Evolutionary conservation across 2,888 invertebrate genomes (phyloP), one percentile per base, ranked within the genome.

Genomic region (Eutolmus rufibarbis): DNA sequence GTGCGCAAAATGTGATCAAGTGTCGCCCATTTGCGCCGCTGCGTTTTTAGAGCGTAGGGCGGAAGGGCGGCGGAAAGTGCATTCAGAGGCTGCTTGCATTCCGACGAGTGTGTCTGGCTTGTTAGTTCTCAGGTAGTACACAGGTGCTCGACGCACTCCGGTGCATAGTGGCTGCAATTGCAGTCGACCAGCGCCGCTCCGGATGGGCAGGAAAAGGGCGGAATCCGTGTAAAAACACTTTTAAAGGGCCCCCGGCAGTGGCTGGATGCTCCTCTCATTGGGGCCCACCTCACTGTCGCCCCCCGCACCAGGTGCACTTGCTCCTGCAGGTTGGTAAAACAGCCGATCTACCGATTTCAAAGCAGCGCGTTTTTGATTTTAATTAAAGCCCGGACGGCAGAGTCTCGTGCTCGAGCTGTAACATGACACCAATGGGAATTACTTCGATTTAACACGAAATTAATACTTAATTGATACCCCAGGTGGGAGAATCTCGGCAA

Each of bases 51-150:
- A 78, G 37, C 37, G 1, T 2, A 46, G 16, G 43, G 4, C 43
- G 43, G 43, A 46, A 66, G 9, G 66, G 66, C 28, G 66, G 66
- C 28, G 12, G 19, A 23, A 66, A 28, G 76, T 76, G 57, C 76
- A 88, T 88, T 88, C 86, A 81, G 79, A 86, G 86, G 86, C 86
- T 86, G 86, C 86, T 81, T 82, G 82, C 81, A 81, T 34, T 81
- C 51, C 56, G 86, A 88, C 82, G 86, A 88, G 88, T 88, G 86
- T 88, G 88, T 86, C 86, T 88, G 88, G 86, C 86, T 88, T 88
- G 86, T 86, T 86, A 88, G 82, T 88, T 88, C 77, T 86, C 82
- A 56, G 81, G 81, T 81, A 56, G 46, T 81, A n/a, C 81, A 34
- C 56, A 46, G 9, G 81, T 51, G 31, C 81, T 51, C 23, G 56